phyloP scores from a whole-genome alignment of 2,113 vertebrate genomes.

The Bos taurus region ARS-UCD2.0 NC_037344.1:48624501-48625000 shows the following conservation, averaged over 20 bases:
- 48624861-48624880: rapidly evolving
- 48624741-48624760: rapidly evolving
- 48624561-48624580: background rate
- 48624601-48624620: no score
- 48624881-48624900: no score
- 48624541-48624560: background rate
- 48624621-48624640: background rate
- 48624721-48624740: background rate
- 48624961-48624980: rapidly evolving
- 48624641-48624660: background rate
- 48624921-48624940: rapidly evolving
- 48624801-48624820: background rate
- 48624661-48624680: background rate
- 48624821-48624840: background rate
- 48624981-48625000: background rate
- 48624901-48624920: background rate
- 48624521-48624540: background rate
- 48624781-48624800: rapidly evolving
- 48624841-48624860: rapidly evolving
- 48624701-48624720: background rate
- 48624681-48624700: rapidly evolving
- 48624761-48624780: background rate
- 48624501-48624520: background rate
- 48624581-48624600: background rate
- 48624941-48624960: no score